phyloP scores from a whole-genome alignment of 2,797 vertebrate species.

The Lepus townsendii region DNA sequence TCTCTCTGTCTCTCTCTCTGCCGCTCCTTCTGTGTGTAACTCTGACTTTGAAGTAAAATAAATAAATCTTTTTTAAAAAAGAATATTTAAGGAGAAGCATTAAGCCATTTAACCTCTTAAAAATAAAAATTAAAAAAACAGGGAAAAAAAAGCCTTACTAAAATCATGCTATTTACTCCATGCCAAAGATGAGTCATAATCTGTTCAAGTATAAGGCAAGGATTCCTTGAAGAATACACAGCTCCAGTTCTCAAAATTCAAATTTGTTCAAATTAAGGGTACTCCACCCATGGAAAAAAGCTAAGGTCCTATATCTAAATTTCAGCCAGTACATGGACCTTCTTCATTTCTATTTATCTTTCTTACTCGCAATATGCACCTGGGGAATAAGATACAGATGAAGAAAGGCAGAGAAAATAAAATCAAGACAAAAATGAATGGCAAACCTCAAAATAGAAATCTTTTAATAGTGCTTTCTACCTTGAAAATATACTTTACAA shows the following conservation, averaged over 20 bases:
- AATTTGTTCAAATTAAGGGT: slow-evolving; percentile 63
- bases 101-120: slow-evolving; percentile 44
- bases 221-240: slow-evolving; percentile 69
- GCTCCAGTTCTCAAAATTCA: slow-evolving; percentile 65
- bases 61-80: no score
- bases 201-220: slow-evolving; percentile 59
- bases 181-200: slow-evolving; percentile 71
- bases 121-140: not conserved
- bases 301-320: slow-evolving; percentile 46
- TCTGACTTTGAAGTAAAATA: no score
- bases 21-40: no score
- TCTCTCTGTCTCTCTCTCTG: no score
- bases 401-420: slow-evolving; percentile 23
- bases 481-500: slow-evolving; percentile 61
- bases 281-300: slow-evolving; percentile 59
- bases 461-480: slow-evolving; percentile 46
- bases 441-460: slow-evolving; percentile 46
- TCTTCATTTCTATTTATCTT: slow-evolving; percentile 44
- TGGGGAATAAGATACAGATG: not conserved
- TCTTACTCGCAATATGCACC: slow-evolving; percentile 56
- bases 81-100: slow-evolving; percentile 35
- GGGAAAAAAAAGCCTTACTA: slow-evolving; percentile 41
- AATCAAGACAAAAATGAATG: slow-evolving; percentile 40
- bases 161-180: slow-evolving; percentile 58
- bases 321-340: not conserved